A percentile compares a stretch with the other conserved stretches of the same genome.
phyloP scores from a whole-genome alignment of 2,113 vertebrate species.

The Cephalopholis sonnerati region DNA sequence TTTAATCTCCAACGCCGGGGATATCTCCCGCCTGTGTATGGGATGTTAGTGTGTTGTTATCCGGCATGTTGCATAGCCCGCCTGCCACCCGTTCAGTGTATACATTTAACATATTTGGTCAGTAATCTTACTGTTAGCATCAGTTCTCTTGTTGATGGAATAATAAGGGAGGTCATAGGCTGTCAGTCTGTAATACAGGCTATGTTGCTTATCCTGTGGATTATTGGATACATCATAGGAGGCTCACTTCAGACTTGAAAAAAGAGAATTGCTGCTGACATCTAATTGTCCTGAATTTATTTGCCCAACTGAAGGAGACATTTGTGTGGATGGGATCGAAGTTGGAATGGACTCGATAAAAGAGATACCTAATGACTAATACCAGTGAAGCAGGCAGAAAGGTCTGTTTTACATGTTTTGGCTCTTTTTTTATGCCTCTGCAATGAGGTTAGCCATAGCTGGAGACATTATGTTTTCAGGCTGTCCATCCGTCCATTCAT shows the following conservation, averaged over 20 bases:
- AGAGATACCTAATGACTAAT: background rate
- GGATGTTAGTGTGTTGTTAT: slow-evolving; percentile 43
- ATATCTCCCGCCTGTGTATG: slow-evolving; percentile 50
- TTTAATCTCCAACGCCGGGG: slow-evolving; percentile 70
- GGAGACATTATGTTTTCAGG: no score
- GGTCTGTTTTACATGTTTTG: background rate
- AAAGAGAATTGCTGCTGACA: background rate
- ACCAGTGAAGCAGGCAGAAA: background rate
- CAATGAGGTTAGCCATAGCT: no score
- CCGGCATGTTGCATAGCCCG: background rate
- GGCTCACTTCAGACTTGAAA: slow-evolving; percentile 7
- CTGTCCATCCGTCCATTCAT: no score
- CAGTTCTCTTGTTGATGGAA: slow-evolving; percentile 28
- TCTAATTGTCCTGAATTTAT: slow-evolving; percentile 23
- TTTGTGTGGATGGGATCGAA: slow-evolving; percentile 18
- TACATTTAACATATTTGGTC: slow-evolving; percentile 37
- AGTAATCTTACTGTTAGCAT: slow-evolving; percentile 44
- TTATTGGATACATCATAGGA: slow-evolving; percentile 16
- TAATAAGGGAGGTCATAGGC: slow-evolving; percentile 48
- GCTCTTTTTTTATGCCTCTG: background rate
- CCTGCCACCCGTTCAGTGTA: slow-evolving; percentile 31
- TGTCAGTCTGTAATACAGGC: background rate
- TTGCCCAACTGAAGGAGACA: slow-evolving; percentile 10
- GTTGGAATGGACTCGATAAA: slow-evolving; percentile 11
- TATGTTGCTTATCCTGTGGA: slow-evolving; percentile 30